Evolutionary conservation across 2,113 vertebrate genomes (phyloP).

Genomic region (Ptilorrhoa leucosticta): DNA sequence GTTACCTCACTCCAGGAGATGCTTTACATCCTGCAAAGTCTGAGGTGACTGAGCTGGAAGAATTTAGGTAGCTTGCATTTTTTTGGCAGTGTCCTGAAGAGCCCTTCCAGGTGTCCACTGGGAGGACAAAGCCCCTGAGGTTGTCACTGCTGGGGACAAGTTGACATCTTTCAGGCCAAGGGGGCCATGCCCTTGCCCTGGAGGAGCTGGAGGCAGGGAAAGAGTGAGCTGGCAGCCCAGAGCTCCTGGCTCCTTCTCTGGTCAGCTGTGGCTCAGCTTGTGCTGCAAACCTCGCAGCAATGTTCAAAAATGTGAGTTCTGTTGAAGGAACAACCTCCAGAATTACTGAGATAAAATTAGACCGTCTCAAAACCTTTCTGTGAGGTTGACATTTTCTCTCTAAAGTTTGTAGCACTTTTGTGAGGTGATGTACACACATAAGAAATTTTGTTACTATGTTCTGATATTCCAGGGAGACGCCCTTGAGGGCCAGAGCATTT

Average conservation of each 20-base stretch:
- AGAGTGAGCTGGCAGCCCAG: background rate
- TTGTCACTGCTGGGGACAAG: background rate
- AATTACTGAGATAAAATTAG: background rate
- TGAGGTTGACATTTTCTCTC: background rate
- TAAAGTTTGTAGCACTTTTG: background rate
- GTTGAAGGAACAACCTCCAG: background rate
- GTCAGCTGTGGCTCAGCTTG: fast-evolving
- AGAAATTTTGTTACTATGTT: background rate
- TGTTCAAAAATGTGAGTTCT: background rate
- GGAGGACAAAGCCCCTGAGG: background rate
- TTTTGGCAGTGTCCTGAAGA: background rate
- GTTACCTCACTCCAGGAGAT: background rate
- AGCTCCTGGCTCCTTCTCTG: background rate
- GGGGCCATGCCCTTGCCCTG: background rate
- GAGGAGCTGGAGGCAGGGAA: background rate
- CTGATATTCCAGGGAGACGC: background rate
- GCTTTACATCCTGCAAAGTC: background rate
- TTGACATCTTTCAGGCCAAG: background rate
- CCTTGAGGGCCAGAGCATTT: background rate
- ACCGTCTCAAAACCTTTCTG: background rate
- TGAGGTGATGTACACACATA: background rate
- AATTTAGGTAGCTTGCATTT: background rate
- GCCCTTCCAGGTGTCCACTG: background rate
- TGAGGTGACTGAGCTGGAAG: background rate
- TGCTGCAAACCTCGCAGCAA: background rate